Percentiles rank a stretch among this genome's conserved stretches.
phyloP scores from a whole-genome alignment of 2,888 invertebrate species.

The Synanthedon tipuliformis region DNA sequence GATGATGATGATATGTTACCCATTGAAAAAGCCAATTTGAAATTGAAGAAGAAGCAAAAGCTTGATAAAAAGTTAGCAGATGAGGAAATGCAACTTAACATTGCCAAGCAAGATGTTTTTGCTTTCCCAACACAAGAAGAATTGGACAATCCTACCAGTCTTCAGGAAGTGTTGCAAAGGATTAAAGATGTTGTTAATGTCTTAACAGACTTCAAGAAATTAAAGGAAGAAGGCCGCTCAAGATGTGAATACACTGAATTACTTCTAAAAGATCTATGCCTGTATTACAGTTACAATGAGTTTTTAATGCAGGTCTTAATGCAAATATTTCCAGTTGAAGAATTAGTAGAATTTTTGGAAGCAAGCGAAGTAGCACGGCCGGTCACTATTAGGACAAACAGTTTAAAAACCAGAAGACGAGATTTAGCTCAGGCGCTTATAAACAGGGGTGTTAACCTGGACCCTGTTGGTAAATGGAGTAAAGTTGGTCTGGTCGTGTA shows the following conservation, averaged over 20 bases:
- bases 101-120: conserved; percentile 80
- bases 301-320: conserved; percentile 93
- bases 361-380: conserved; percentile 96
- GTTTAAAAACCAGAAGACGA: conserved; percentile 89
- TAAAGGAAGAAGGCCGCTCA: conserved; percentile 76
- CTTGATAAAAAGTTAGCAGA: conserved; percentile 78
- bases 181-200: conserved; percentile 88
- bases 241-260: conserved; percentile 86
- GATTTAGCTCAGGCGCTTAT: conserved; percentile 96
- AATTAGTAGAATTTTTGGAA: conserved; percentile 94
- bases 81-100: conserved; percentile 85
- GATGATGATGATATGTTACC: conserved; percentile 80
- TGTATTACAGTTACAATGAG: conserved; percentile 96
- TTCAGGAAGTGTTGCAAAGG: conserved; percentile 88
- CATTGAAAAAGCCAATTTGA: conserved; percentile 86
- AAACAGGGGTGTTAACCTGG: conserved; percentile 96
- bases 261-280: conserved; percentile 86
- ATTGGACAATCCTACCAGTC: conserved; percentile 75
- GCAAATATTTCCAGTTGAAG: conserved; percentile 87
- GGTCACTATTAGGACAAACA: conserved; percentile 95
- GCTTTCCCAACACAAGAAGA: conserved; percentile 83
- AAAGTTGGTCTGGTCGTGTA: conserved; percentile 97
- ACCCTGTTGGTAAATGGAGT: conserved; percentile 98
- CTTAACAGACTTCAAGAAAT: conserved; percentile 80
- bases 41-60: conserved; percentile 79